Evolutionary conservation across 2,888 invertebrate species (phyloP).

Genomic region (Zaprionus obscuricornis): DNA sequence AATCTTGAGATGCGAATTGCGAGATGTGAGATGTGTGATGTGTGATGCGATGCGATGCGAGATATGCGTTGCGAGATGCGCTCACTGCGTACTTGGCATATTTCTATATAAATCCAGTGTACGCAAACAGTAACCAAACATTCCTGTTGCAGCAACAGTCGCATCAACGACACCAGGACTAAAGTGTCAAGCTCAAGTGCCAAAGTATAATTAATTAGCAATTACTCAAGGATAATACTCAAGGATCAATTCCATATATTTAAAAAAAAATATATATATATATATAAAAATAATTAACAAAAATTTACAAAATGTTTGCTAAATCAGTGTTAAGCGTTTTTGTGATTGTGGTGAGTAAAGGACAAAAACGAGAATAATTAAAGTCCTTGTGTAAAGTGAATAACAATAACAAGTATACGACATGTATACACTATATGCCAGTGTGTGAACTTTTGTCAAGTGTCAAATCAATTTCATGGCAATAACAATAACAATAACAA

Average conservation of each 20-base stretch:
- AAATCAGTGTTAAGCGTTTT: conserved; percentile 64
- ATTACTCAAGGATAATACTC: conserved; percentile 42
- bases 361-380: conserved; percentile 12
- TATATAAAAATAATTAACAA: background rate
- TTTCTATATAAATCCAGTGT: conserved; percentile 77
- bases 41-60: background rate
- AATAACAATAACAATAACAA: conserved; percentile 33
- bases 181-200: conserved; percentile 9
- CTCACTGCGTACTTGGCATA: conserved; percentile 54
- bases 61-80: conserved; percentile 29
- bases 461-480: conserved; percentile 35
- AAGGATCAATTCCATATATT: conserved; percentile 27
- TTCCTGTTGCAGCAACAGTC: conserved; percentile 80
- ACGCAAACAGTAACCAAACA: conserved; percentile 74
- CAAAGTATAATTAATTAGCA: too few species aligned
- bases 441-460: conserved; percentile 15
- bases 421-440: conserved; percentile 6
- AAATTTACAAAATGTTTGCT: conserved; percentile 64
- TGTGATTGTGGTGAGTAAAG: conserved; percentile 79
- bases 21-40: conserved; percentile 6
- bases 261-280: conserved; percentile 1
- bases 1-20: conserved; percentile 11
- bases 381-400: conserved; percentile 23
- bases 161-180: conserved; percentile 79
- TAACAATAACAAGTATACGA: conserved; percentile 19